Percentiles rank a stretch among this genome's conserved stretches.
Evolutionary conservation across 2,888 invertebrate genomes (phyloP).

Genomic region (Conus canariensis): DNA sequence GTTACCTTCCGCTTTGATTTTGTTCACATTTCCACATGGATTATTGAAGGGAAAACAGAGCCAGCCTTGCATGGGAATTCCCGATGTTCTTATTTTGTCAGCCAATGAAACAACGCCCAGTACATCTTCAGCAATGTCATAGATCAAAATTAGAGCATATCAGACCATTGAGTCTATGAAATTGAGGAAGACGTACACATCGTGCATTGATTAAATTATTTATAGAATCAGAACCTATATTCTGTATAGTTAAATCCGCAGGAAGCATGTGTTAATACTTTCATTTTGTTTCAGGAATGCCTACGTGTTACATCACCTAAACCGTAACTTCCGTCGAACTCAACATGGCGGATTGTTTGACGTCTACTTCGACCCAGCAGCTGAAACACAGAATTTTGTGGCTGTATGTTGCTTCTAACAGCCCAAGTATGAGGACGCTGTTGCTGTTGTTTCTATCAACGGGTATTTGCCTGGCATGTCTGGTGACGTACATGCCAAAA

Average conservation of each 20-base stretch:
- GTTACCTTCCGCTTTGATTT: too few species aligned
- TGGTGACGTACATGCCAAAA: conserved; percentile 43
- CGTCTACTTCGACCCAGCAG: conserved; percentile 36
- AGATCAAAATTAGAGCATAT: neutral
- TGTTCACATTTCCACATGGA: too few species aligned
- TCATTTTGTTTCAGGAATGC: neutral
- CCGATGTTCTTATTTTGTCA: neutral
- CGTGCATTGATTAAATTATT: too few species aligned
- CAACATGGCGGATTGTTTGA: conserved; percentile 49
- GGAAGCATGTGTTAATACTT: neutral
- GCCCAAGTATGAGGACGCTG: conserved; percentile 41
- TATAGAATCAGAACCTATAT: too few species aligned
- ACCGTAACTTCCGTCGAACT: conserved; percentile 36
- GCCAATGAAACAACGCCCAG: conserved; percentile 20
- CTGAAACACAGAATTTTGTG: conserved; percentile 23
- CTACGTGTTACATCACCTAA: neutral
- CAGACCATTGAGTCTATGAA: too few species aligned
- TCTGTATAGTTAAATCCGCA: too few species aligned
- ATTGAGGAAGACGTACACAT: too few species aligned
- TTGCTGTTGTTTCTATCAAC: conserved; percentile 39
- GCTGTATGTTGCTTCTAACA: conserved; percentile 23
- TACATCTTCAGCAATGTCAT: neutral
- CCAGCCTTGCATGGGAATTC: neutral
- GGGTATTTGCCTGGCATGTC: conserved; percentile 43
- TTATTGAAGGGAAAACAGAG: too few species aligned